Percentiles rank a stretch among this genome's conserved stretches.
Conservation (phyloP, 2,888 invertebrate genomes). For the Herminia tarsipennalis region DNA sequence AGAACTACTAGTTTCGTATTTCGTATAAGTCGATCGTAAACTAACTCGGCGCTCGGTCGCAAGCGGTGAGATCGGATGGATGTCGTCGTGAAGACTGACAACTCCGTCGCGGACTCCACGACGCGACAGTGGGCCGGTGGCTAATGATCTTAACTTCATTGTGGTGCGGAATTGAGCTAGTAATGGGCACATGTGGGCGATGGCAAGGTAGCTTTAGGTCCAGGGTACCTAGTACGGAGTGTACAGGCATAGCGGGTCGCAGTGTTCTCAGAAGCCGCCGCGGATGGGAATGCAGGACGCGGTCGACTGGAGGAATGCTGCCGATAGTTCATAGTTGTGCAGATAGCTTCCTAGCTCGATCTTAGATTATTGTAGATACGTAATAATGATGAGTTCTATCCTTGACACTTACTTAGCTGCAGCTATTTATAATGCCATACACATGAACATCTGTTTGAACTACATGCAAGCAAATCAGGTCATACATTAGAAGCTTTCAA, state of each 20-base stretch:
- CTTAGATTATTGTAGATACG: slow-evolving; percentile 32
- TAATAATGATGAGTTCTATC: slow-evolving; percentile 19
- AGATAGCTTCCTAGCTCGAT: slow-evolving; percentile 49
- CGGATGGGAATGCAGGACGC: slow-evolving; percentile 76
- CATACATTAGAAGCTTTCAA: too few species aligned
- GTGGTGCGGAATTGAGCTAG: slow-evolving; percentile 69
- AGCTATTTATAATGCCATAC: slow-evolving; percentile 10
- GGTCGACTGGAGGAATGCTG: slow-evolving; percentile 60
- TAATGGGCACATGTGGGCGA: slow-evolving; percentile 75
- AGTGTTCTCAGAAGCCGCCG: slow-evolving; percentile 69
- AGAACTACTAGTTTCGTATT: slow-evolving; percentile 40
- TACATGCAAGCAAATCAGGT: too few species aligned
- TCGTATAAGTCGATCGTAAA: slow-evolving; percentile 50
- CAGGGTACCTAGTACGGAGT: slow-evolving; percentile 45
- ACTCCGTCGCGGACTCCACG: slow-evolving; percentile 51
- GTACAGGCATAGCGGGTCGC: slow-evolving; percentile 62
- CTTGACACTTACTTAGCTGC: slow-evolving; percentile 11
- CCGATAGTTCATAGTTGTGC: slow-evolving; percentile 39
- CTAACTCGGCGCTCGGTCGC: slow-evolving; percentile 57
- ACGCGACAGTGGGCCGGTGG: slow-evolving; percentile 65
- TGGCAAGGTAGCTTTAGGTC: slow-evolving; percentile 55
- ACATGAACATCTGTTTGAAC: too few species aligned
- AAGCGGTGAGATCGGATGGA: slow-evolving; percentile 69
- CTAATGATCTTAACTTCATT: slow-evolving; percentile 76
- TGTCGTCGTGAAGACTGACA: slow-evolving; percentile 78